Evolutionary conservation across 2,113 vertebrate species (phyloP).

Genomic region (Sialia sialis): DNA sequence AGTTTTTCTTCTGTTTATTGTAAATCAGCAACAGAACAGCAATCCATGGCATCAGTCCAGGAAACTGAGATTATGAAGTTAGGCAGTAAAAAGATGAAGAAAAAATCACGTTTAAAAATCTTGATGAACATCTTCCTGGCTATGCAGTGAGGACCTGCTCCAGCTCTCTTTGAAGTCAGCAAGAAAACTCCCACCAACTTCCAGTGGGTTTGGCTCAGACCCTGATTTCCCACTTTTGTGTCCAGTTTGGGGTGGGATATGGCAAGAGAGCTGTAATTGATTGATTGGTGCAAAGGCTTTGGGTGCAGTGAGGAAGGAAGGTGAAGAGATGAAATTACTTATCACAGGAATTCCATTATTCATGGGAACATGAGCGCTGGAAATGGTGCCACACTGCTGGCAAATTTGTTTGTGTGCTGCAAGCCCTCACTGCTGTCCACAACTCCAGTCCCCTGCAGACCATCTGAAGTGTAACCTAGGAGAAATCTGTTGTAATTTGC

Average conservation of each 20-base stretch:
- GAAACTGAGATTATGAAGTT: conserved; percentile 46
- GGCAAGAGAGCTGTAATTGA: accelerated
- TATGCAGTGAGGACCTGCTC: not conserved
- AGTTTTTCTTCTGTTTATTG: conserved; percentile 54
- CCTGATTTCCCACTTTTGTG: not conserved
- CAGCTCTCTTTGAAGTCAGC: not conserved
- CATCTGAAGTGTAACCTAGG: not conserved
- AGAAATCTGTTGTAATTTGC: conserved; percentile 40
- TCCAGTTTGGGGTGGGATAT: not conserved
- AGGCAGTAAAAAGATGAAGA: conserved; percentile 10
- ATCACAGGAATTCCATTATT: not conserved
- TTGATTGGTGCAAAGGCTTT: not conserved
- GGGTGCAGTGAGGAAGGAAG: not conserved
- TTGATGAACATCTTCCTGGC: not conserved
- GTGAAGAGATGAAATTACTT: not conserved
- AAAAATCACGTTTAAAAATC: conserved; percentile 7
- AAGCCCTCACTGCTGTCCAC: not conserved
- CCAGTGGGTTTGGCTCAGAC: not conserved
- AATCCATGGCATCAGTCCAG: conserved; percentile 36
- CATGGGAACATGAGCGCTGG: accelerated
- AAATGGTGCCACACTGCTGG: not conserved
- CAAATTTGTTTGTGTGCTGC: not conserved
- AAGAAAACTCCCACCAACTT: not conserved
- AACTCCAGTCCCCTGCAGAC: not conserved
- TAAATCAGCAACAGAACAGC: conserved; percentile 49